A percentile compares a stretch with the other conserved stretches of the same genome.
Evolutionary conservation across 1,140 invertebrate genomes (phyloP).

Genomic region (Eurytemora carolleeae): DNA sequence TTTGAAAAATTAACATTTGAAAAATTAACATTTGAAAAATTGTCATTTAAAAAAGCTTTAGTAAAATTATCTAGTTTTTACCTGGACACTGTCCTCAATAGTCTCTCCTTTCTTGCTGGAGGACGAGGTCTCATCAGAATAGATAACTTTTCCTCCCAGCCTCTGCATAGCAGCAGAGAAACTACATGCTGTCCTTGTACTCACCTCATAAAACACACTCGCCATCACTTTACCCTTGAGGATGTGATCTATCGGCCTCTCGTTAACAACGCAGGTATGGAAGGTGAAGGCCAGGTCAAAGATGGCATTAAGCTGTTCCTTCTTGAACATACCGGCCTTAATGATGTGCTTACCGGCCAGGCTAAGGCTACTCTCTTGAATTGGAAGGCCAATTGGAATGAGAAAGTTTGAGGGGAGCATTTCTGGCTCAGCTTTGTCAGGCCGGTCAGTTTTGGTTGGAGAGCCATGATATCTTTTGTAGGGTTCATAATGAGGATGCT

Average conservation of each 20-base stretch:
- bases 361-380: too few relatives aligned
- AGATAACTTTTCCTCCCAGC: slow-evolving; percentile 72
- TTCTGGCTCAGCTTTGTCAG: too few relatives aligned
- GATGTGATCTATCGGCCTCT: slow-evolving; percentile 60
- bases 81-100: slow-evolving; percentile 42
- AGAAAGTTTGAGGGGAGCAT: too few relatives aligned
- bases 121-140: slow-evolving; percentile 67
- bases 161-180: slow-evolving; percentile 90
- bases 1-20: slow-evolving; percentile 8
- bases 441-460: too few relatives aligned
- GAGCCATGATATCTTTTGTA: too few relatives aligned
- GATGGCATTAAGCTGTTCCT: slow-evolving; percentile 74
- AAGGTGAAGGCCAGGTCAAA: slow-evolving; percentile 82
- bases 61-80: too few relatives aligned
- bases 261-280: slow-evolving; percentile 56
- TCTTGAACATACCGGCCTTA: slow-evolving; percentile 61
- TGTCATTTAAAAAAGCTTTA: background rate
- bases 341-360: too few relatives aligned
- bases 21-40: background rate
- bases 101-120: slow-evolving; percentile 93
- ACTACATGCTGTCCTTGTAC: slow-evolving; percentile 83
- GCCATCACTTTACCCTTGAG: slow-evolving; percentile 82
- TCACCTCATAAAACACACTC: slow-evolving; percentile 91
- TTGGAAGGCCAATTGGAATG: too few relatives aligned
- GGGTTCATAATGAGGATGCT: too few relatives aligned